These are phyloP conservation scores for Steromphala cineraria DNA, from an alignment of 2,888 invertebrate species.

Conservation along the genomic window DNA sequence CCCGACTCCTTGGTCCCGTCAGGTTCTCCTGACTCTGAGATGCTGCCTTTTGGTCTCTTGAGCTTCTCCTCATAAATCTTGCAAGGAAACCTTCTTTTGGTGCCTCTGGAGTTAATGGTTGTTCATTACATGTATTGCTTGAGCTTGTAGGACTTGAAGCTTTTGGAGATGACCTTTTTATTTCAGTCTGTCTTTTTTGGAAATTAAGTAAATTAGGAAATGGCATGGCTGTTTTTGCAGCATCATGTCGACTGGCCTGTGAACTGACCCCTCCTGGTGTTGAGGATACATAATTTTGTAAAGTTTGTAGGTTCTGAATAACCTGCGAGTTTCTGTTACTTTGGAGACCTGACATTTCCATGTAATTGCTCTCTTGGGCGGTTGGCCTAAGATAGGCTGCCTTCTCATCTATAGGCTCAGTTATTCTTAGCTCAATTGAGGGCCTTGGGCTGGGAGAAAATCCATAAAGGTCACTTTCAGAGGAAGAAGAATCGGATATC, in stretches of 20 bases:
- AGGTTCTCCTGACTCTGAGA: constrained; percentile 65
- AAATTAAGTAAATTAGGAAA: constrained; percentile 49
- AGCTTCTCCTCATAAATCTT: constrained; percentile 63
- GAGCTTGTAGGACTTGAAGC: neutral
- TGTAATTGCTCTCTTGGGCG: constrained; percentile 62
- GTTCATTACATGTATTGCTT: neutral
- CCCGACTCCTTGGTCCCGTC: constrained; percentile 26
- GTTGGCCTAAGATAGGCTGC: constrained; percentile 25
- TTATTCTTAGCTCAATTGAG: constrained; percentile 10
- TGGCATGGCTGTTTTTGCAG: constrained; percentile 37
- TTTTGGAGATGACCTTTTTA: constrained; percentile 9
- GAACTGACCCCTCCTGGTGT: constrained; percentile 29
- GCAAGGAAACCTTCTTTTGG: constrained; percentile 55
- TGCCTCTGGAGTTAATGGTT: constrained; percentile 29
- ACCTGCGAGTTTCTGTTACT: constrained; percentile 45
- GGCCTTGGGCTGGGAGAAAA: constrained; percentile 1
- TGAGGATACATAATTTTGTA: constrained; percentile 45
- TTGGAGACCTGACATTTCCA: constrained; percentile 59
- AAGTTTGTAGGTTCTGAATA: constrained; percentile 46
- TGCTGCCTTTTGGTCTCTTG: constrained; percentile 61
- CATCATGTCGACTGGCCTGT: neutral
- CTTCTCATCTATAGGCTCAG: constrained; percentile 29
- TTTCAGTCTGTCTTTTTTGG: constrained; percentile 40
- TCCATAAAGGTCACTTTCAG: constrained; percentile 9
- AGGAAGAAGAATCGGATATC: neutral